Evolutionary conservation across 2,797 vertebrate genomes (phyloP).

Genomic region (Pseudochirops cupreus): DNA sequence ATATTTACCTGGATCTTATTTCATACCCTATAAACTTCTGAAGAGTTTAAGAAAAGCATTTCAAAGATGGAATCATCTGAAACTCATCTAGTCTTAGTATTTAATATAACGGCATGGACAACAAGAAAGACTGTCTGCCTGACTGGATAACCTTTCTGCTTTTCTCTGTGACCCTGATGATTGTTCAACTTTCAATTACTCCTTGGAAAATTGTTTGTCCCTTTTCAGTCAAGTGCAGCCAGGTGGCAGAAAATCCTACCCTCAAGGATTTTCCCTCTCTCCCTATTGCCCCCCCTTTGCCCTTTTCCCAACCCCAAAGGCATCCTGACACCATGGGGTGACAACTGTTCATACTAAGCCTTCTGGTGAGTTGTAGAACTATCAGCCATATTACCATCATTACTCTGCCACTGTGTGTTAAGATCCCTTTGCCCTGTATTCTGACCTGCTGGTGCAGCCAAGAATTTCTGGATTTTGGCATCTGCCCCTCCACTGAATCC

Average conservation of each 20-base stretch:
- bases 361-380: background rate
- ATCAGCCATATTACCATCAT: background rate
- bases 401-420: background rate
- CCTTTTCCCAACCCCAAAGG: background rate
- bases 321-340: background rate
- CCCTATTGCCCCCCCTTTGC: background rate
- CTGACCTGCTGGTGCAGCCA: background rate
- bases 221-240: background rate
- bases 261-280: background rate
- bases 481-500: background rate
- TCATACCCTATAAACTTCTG: background rate
- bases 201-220: background rate
- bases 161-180: background rate
- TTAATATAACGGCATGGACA: background rate
- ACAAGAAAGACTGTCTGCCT: background rate
- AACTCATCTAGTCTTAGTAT: background rate
- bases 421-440: background rate
- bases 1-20: background rate
- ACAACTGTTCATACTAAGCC: background rate
- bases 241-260: background rate
- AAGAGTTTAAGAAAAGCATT: background rate
- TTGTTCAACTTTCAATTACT: background rate
- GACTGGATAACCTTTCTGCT: background rate
- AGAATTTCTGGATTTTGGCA: background rate
- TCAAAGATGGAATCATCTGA: background rate